A percentile compares a stretch with the other conserved stretches of the same genome.
Evolutionary conservation across 2,888 invertebrate genomes (phyloP).

Genomic region (Slavum lentiscoides): DNA sequence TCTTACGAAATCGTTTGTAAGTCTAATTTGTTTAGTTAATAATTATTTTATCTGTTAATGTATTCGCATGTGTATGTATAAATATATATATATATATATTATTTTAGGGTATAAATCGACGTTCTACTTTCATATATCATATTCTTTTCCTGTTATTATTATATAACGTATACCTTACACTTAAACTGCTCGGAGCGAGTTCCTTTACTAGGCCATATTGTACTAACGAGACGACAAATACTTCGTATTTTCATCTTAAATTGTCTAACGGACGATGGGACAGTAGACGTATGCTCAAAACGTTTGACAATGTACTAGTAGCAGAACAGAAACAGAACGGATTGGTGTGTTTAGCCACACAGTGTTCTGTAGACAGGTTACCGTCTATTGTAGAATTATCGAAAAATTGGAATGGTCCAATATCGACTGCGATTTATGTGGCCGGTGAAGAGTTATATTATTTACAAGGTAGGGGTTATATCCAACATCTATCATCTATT

Average conservation of each 20-base stretch:
- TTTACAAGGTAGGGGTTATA: conserved; percentile 55
- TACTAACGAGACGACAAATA: conserved; percentile 10
- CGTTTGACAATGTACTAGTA: conserved; percentile 64
- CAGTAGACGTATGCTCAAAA: conserved; percentile 62
- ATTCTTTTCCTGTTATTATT: conserved; percentile 33
- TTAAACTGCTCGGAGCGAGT: conserved; percentile 24
- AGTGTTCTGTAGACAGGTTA: conserved; percentile 81
- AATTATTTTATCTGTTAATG: neutral
- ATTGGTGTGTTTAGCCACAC: conserved; percentile 77
- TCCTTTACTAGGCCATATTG: conserved; percentile 10
- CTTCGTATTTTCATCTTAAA: conserved; percentile 35
- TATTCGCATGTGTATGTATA: neutral
- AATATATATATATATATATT: neutral
- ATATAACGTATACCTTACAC: conserved; percentile 38
- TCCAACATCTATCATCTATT: neutral
- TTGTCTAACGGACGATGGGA: conserved; percentile 73
- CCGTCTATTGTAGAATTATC: conserved; percentile 77
- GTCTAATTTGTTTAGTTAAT: conserved; percentile 35
- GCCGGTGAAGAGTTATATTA: conserved; percentile 67
- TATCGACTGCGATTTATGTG: conserved; percentile 80
- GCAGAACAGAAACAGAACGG: conserved; percentile 36
- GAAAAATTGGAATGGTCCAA: conserved; percentile 82
- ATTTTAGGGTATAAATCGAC: conserved; percentile 30
- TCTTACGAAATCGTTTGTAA: conserved; percentile 27
- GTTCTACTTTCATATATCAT: conserved; percentile 32